phyloP scores from a whole-genome alignment of 2,113 vertebrate genomes.

The Misgurnus mizolepis region DNA sequence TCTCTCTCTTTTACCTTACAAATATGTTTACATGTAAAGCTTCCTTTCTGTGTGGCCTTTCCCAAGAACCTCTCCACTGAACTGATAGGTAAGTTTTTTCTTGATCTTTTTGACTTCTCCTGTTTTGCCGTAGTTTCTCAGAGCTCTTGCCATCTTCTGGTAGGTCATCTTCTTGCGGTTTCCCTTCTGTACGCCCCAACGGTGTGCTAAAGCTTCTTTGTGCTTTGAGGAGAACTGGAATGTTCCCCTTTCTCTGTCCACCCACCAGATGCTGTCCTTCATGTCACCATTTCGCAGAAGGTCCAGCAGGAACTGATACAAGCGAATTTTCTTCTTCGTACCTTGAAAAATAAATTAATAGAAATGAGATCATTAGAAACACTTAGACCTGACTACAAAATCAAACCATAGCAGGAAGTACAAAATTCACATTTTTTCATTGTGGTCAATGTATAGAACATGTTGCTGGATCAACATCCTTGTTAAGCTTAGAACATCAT shows the following conservation, averaged over 20 bases:
- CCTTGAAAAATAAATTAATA: conserved; percentile 72
- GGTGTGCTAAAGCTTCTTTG: conserved; percentile 93
- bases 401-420: too few relatives aligned
- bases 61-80: conserved; percentile 95
- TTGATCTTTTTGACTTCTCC: conserved; percentile 98
- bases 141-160: conserved; percentile 97
- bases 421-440: too few relatives aligned
- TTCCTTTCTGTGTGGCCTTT: conserved; percentile 84
- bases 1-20: neutral
- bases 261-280: conserved; percentile 99
- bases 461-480: too few relatives aligned
- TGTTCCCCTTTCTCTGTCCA: conserved; percentile 96
- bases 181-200: conserved; percentile 98
- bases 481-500: too few relatives aligned
- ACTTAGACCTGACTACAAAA: neutral
- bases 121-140: conserved; percentile 98
- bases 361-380: neutral
- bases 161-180: conserved; percentile 99
- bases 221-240: conserved; percentile 99
- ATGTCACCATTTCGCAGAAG: conserved; percentile 94
- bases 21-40: conserved; percentile 74
- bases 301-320: conserved; percentile 98
- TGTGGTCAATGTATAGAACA: too few relatives aligned
- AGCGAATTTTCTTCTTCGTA: conserved; percentile 97
- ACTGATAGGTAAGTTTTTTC: conserved; percentile 99